Conservation (phyloP, 2,113 vertebrate genomes). For the Castor canadensis region DNA sequence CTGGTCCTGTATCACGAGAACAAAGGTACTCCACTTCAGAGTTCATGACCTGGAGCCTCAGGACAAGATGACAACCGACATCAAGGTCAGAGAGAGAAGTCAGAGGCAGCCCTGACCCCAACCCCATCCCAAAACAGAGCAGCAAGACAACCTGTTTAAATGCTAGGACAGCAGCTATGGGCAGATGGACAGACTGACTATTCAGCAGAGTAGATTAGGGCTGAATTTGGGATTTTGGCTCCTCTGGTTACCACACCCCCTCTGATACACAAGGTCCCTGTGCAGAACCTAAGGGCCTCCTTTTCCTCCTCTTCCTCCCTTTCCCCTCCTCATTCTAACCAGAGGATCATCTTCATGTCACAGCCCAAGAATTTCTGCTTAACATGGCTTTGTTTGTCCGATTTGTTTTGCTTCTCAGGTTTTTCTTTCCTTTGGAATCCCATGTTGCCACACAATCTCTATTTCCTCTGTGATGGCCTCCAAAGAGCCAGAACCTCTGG, state of each 20-base stretch:
- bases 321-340: background rate
- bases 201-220: background rate
- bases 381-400: background rate
- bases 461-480: background rate
- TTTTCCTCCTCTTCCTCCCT: background rate
- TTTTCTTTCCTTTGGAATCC: background rate
- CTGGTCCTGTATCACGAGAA: background rate
- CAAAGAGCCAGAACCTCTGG: background rate
- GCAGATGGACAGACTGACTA: too few species aligned
- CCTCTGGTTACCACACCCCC: background rate
- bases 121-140: background rate
- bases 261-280: background rate
- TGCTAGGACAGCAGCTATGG: too few species aligned
- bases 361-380: background rate
- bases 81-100: background rate
- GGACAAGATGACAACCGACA: background rate
- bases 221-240: accelerated
- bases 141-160: background rate
- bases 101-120: background rate
- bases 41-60: background rate
- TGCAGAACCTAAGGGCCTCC: background rate
- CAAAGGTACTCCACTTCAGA: background rate
- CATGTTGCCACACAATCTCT: background rate
- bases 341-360: background rate
- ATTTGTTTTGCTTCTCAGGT: background rate